Evolutionary conservation across 2,888 invertebrate genomes (phyloP), one percentile per base, ranked within the genome.

Genomic region (Allolobophora icterica): DNA sequence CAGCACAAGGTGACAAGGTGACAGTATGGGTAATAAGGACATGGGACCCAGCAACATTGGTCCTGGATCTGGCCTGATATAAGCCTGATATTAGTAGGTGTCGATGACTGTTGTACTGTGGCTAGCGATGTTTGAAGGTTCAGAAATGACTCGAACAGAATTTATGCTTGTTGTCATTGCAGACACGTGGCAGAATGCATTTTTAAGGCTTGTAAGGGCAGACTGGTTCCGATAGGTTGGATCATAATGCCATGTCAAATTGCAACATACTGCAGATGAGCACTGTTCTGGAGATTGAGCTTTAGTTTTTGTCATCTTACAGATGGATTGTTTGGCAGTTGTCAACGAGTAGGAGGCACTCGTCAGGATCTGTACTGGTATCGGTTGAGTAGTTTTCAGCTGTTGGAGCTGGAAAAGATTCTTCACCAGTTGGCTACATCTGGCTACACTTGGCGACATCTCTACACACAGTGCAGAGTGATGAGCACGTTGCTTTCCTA

Each of bases 301-400:
- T 33, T 21, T 34, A 15, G 1, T 11, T 34, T 87, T 35, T 87
- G 87, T 87, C 34, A 35, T 34, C 38, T 87, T 35, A 17, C 11
- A 87, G 87, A 87, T 87, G 87, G 87, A 24, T 38, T 87, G 38
- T 87, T 87, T 87, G 87, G 87, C 87, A 87, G 87, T 87, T 87
- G 87, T 87, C 87, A 87, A 15, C 34, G 87, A 38, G 35, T 38
- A 21, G 38, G 87, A 35, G 87, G 19, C 19, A 11, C 1, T 38
- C 87, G 38, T 87, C 87, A 87, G 87, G 87, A 87, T 38, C 17
- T 35, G 34, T 87, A 87, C 87, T 38, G 87, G 87, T 87, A 87
- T 87, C 87, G 35, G 34, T 17, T 87, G 35, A 87, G 87, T 35
- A 34, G 87, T 87, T 24, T 34, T 35, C 87, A 87, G 87, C n/a